A percentile compares a stretch with the other conserved stretches of the same genome.
Conservation (phyloP, 2,113 vertebrate genomes). For the Scartelaos histophorus region DNA sequence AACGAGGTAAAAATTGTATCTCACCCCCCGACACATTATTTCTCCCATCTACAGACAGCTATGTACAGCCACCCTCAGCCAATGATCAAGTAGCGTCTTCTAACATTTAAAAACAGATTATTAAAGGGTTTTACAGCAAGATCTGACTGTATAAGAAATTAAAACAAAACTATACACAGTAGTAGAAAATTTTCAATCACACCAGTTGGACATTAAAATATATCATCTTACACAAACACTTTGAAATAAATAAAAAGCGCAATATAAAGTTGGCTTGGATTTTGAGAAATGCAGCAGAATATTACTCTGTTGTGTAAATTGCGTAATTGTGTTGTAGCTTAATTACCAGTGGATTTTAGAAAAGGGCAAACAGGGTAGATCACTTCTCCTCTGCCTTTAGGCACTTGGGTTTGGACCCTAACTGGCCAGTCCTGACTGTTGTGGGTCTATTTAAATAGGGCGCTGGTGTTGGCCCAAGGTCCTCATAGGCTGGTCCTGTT, state of each 20-base stretch:
- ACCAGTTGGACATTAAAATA: constrained; percentile 64
- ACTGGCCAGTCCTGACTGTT: constrained; percentile 62
- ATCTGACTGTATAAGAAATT: constrained; percentile 40
- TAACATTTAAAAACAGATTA: constrained; percentile 57
- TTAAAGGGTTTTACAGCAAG: constrained; percentile 65
- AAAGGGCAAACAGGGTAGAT: constrained; percentile 25
- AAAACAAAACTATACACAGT: constrained; percentile 68
- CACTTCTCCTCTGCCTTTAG: constrained; percentile 55
- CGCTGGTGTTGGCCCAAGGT: constrained; percentile 55
- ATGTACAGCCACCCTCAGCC: constrained; percentile 56
- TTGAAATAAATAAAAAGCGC: constrained; percentile 69
- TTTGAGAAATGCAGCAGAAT: constrained; percentile 62
- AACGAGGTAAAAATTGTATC: constrained; percentile 70
- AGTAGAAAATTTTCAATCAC: constrained; percentile 65
- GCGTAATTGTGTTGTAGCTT: constrained; percentile 54
- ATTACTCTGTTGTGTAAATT: constrained; percentile 45
- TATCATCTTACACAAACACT: constrained; percentile 62
- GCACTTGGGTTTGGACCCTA: constrained; percentile 73
- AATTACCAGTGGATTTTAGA: constrained; percentile 50
- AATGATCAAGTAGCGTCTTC: constrained; percentile 51
- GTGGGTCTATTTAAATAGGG: constrained; percentile 36
- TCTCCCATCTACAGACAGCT: constrained; percentile 49
- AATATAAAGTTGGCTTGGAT: constrained; percentile 58
- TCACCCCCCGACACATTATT: constrained; percentile 23
- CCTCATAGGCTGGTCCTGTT: constrained; percentile 70